Conservation (phyloP, 1,140 invertebrate species). For the Holcopasites calliopsidis region DNA sequence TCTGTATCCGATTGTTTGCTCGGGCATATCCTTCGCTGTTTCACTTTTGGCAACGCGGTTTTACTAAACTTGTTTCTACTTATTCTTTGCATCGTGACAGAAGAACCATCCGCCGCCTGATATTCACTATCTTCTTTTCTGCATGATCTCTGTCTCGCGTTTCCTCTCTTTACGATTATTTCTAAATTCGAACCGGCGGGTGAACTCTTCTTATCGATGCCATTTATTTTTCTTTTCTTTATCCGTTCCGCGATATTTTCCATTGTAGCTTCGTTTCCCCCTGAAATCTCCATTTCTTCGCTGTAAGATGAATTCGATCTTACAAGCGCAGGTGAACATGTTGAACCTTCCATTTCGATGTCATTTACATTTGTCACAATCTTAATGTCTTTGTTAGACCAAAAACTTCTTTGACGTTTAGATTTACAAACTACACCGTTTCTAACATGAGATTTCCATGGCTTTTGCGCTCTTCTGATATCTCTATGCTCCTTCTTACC, state of each 20-base stretch:
- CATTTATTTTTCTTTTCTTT: slow-evolving; percentile 71
- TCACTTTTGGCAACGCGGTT: slow-evolving; percentile 23
- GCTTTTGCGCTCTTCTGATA: slow-evolving; percentile 42
- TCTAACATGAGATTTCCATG: slow-evolving; percentile 42
- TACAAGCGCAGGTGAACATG: background rate
- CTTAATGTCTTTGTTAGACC: slow-evolving; percentile 25
- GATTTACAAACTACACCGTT: slow-evolving; percentile 60
- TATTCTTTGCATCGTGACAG: slow-evolving; percentile 21
- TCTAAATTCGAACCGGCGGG: background rate
- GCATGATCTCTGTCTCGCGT: slow-evolving; percentile 18
- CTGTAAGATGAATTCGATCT: slow-evolving; percentile 13
- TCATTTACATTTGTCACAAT: slow-evolving; percentile 7
- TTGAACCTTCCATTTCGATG: slow-evolving; percentile 3
- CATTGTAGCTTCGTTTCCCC: slow-evolving; percentile 38
- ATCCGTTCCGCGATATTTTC: slow-evolving; percentile 77
- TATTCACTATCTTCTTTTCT: slow-evolving; percentile 19
- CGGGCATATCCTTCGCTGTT: slow-evolving; percentile 6
- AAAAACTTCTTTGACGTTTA: slow-evolving; percentile 52
- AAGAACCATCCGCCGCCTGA: background rate
- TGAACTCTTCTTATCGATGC: slow-evolving; percentile 26
- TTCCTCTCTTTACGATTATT: slow-evolving; percentile 1
- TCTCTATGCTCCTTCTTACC: slow-evolving; percentile 63
- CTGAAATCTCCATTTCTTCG: slow-evolving; percentile 8
- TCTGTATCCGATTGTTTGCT: slow-evolving; percentile 2
- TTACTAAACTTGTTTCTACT: slow-evolving; percentile 34